Base-by-base conservation (phyloP, 1,140 invertebrate genomes). In the Chrysopa pallens region DNA sequence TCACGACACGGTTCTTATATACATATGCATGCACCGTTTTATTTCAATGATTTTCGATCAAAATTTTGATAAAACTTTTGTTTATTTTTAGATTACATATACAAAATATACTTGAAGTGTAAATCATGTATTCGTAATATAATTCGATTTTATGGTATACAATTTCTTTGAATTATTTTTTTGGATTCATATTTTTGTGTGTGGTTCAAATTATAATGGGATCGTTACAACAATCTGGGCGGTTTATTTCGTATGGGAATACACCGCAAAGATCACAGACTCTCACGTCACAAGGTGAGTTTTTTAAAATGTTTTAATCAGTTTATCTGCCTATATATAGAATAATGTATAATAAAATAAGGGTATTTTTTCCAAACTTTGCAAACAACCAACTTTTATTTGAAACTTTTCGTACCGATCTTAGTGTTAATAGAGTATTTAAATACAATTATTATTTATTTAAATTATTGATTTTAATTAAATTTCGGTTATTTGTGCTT, bases 251-350 rank as follows among this genome's bases (percentile, higher is more conserved):
- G 15, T 66, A 66, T 48, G 55, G 59, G 14, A 66, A 61, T 49
- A 66, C 56, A 42, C 63, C 63, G 54, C 61, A 66, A 53, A 61
- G 66, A 46, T 56, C 64, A 46, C 66, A 66, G 45, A 62, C 63
- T 48, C 46, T 64, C 47, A 60, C 60, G 14, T 54, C 55, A 44
- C 63, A 64, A 65, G 63, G 63, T 67, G 57, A n/a, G 36, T 17
- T 12, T 36, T 29, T 37, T 15, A 14, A 29, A 31, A 12, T n/a
- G 12, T 43, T 29, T 28, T 9, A 14, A 15, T 38, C 3, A 14
- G 13, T 38, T 11, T 12, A 36, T n/a, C n/a, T n/a, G n/a, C n/a
- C n/a, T n/a, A n/a, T n/a, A n/a, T n/a, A n/a, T n/a, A n/a, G n/a
- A n/a, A n/a, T n/a, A n/a, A n/a, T n/a, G n/a, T n/a, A n/a, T n/a